Base-by-base conservation (phyloP, 2,113 vertebrate species). In the Amblyornis subalaris region DNA sequence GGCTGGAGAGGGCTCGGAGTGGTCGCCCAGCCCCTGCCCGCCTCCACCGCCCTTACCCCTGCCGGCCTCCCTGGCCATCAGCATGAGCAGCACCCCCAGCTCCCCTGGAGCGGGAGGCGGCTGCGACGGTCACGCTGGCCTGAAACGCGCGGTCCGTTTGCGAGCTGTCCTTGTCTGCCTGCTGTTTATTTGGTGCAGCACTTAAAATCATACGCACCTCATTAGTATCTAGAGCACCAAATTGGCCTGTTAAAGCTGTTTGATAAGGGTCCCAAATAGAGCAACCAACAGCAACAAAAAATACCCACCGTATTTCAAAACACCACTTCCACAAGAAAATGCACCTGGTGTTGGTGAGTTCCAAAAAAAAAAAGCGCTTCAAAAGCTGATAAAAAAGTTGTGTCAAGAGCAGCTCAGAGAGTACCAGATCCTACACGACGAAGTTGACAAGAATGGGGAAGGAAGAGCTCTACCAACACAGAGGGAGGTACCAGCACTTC, bases 361-460 rank as follows among this genome's bases (percentile, higher is more conserved):
- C 13, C 22, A 40, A 65, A 48, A 64, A 60, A 20, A 44, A 76
- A 51, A 6, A 0, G 5, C 4, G 3, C 42, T 83, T 79, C n/a
- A 40, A 87, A 82, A 22, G 26, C 40, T 29, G 11, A 20, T 54
- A 12, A 77, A 79, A 35, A 57, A 36, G 36, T 24, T 10, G 9
- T 1, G 0, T 23, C 6, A 13, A 54, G 53, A 40, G 28, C 65
- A 66, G 22, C 55, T 66, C 35, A 14, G 45, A 35, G 9, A 40
- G 17, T 5, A n/a, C 7, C 45, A 51, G 55, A 13, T 22, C 7
- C 12, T 29, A 20, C 5, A 0, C 3, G 51, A 45, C 0, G 2
- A 58, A 53, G 70, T 44, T n/a, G 58, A 40, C 11, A 4, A n/a
- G 47, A 94, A 83, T 26, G 42, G 26, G 76, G 84, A 93, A 92